Base-by-base conservation (phyloP, 2,113 vertebrate genomes). In the Gadus chalcogrammus region DNA sequence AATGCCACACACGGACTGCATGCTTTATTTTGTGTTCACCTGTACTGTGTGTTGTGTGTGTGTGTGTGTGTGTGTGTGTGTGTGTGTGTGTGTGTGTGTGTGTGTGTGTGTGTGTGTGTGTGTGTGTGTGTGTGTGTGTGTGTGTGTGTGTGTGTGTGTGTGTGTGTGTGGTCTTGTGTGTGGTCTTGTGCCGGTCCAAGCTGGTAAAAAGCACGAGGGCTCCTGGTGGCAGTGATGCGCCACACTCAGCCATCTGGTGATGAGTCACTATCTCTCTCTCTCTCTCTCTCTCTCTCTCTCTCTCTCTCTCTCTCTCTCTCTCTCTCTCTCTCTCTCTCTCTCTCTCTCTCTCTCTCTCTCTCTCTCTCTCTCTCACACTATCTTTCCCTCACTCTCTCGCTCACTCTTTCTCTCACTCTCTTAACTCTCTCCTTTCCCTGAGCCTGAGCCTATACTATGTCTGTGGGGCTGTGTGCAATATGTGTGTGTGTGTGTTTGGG, bases 141-240 rank as follows among this genome's bases (percentile, higher is more conserved):
- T 42, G 38, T 42, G 38, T 42, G 38, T 42, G 38, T 42, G 38
- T 42, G 38, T 42, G 38, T 42, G 38, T 42, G 5, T 42, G 38
- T 5, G 38, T n/a, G n/a, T n/a, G n/a, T n/a, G n/a, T n/a, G n/a
- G n/a, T n/a, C n/a, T n/a, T n/a, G n/a, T n/a, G n/a, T n/a, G 3
- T 11, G n/a, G 59, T 61, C 18, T 22, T 86, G 82, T 78, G 71
- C 58, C 76, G 64, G 70, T 73, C 82, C 85, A 83, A 88, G 78
- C 77, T 85, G 5, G 83, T 82, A 88, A 85, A 89, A 88, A 88
- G 85, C 84, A 89, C 82, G 87, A 87, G 83, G 79, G 84, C 62
- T 87, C 77, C 80, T 88, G 87, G 85, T 86, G 84, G 86, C 58
- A 11, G 78, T 76, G 83, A 80, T 74, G 82, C 67, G 80, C 67